Evolutionary conservation across 2,888 invertebrate genomes (phyloP).

Genomic region (Cordilura impudica): DNA sequence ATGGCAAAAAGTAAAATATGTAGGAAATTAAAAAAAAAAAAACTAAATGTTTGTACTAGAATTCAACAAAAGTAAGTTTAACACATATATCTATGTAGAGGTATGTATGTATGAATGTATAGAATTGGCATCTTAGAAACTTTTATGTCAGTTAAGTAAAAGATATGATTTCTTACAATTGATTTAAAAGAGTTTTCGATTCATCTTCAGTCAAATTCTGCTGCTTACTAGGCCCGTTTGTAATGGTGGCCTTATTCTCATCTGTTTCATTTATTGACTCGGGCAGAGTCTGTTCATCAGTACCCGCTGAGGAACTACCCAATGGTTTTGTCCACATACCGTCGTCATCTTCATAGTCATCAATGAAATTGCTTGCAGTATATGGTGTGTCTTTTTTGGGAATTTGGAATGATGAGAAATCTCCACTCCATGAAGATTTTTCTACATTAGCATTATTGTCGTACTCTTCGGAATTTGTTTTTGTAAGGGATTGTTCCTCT

Average conservation of each 20-base stretch:
- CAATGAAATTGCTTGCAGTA: constrained; percentile 68
- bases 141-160: background rate
- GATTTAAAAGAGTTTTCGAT: constrained; percentile 26
- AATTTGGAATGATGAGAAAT: constrained; percentile 40
- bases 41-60: no score
- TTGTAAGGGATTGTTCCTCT: constrained; percentile 9
- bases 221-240: constrained; percentile 68
- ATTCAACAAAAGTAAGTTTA: no score
- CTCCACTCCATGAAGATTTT: constrained; percentile 64
- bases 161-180: constrained; percentile 52
- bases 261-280: constrained; percentile 16
- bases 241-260: constrained; percentile 48
- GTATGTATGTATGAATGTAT: no score
- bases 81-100: no score
- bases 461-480: constrained; percentile 67
- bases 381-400: constrained; percentile 27
- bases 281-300: background rate
- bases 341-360: constrained; percentile 72
- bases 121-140: constrained; percentile 50
- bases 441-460: constrained; percentile 76
- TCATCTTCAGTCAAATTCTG: constrained; percentile 34
- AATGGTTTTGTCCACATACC: constrained; percentile 76
- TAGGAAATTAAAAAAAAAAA: background rate
- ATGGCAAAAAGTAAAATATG: no score
- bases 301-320: constrained; percentile 62